Base-by-base conservation (phyloP, 2,888 invertebrate genomes). In the Thyatira batis region DNA sequence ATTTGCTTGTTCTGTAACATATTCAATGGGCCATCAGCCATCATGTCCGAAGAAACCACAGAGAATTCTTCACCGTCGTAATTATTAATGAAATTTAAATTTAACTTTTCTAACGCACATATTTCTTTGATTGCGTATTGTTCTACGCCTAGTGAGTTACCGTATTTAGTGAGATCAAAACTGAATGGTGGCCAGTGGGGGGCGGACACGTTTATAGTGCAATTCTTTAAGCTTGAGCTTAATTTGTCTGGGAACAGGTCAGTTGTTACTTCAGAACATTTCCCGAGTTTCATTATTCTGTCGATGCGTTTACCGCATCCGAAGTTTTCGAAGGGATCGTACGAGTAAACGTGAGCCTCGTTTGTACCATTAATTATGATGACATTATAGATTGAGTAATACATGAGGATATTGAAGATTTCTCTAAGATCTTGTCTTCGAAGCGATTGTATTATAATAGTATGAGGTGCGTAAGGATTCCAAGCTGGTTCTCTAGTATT, bases 251-350 rank as follows among this genome's bases (percentile, higher is more conserved):
- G 73, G 54, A 71, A 83, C 10, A 84, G 55, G 46, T 72, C 46
- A 0, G 53, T 27, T 0, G 57, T 50, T 2, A 58, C 8, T n/a
- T 62, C 49, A 11, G 55, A 58, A 57, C 87, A 87, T 51, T 70
- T 61, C 6, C 87, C 88, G 2, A 70, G 64, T 27, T 65, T 54
- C 20, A 78, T 76, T 10, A 87, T 57, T 25, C 66, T 58, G 2
- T 67, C 62, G 53, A 79, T 87, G 43, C 75, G 71, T 52, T 72
- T 77, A n/a, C 88, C 88, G 50, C 88, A 88, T 0, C 75, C 76
- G 49, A 73, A 80, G 45, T 87, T 80, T 52, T 81, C 77, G 45
- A 74, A 87, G 0, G 87, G 82, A 58, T 87, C 80, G 57, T 85
- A 87, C 0, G 82, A 73, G 54, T 78, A 85, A 11, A 87, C 44